Percentiles rank a stretch among this genome's conserved stretches.
Evolutionary conservation across 2,113 vertebrate species (phyloP).

Genomic region (Menidia beryllina): DNA sequence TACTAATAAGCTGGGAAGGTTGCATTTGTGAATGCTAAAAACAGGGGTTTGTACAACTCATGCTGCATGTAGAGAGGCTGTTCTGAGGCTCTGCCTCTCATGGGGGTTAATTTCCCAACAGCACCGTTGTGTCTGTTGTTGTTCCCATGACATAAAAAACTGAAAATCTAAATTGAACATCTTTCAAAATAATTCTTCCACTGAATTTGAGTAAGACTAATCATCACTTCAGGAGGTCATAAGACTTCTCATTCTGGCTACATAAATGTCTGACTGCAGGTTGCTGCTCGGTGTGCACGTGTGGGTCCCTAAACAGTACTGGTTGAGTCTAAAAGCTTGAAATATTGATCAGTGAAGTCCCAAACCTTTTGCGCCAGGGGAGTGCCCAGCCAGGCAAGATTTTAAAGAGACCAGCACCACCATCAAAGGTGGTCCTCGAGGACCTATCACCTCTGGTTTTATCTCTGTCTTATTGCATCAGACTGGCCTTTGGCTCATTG

Average conservation of each 20-base stretch:
- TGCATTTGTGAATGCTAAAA: no score
- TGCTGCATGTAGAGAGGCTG: no score
- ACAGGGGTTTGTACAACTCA: neutral
- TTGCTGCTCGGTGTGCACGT: constrained; percentile 5
- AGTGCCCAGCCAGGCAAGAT: constrained; percentile 40
- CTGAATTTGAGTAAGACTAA: neutral
- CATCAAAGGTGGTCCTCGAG: constrained; percentile 40
- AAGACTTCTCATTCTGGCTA: neutral
- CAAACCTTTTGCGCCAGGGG: constrained; percentile 29
- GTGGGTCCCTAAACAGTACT: constrained; percentile 41
- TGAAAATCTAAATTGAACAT: no score
- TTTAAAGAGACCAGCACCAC: constrained; percentile 42
- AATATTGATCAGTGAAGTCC: constrained; percentile 56
- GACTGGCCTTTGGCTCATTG: constrained; percentile 44
- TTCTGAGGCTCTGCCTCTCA: neutral
- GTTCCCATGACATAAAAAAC: neutral
- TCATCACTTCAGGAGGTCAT: neutral
- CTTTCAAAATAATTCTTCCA: no score
- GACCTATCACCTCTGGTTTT: constrained; percentile 52
- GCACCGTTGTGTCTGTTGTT: no score
- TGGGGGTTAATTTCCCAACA: no score
- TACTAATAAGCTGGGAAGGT: no score
- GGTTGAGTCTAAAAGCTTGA: constrained; percentile 29
- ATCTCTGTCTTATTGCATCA: constrained; percentile 57
- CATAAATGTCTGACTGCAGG: neutral